These are phyloP conservation scores for Lasioglossum baleicum DNA, from an alignment of 1,140 invertebrate species.

Conservation along the genomic window DNA sequence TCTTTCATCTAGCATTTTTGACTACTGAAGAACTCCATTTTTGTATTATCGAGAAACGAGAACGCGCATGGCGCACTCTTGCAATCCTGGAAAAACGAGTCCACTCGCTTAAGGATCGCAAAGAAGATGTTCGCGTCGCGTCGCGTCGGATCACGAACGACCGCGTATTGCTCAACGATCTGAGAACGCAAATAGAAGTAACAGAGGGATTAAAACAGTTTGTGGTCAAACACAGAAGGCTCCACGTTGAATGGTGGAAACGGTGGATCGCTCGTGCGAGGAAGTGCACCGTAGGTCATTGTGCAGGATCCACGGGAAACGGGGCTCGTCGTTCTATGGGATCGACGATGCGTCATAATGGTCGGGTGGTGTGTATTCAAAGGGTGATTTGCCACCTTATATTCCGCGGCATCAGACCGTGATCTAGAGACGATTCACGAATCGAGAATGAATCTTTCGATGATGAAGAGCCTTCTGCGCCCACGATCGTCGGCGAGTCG, in stretches of 20 bases:
- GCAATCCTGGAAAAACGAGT: too few relatives aligned
- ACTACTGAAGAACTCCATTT: too few relatives aligned
- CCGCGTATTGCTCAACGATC: conserved; percentile 56
- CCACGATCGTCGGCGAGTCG: too few relatives aligned
- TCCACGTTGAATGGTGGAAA: conserved; percentile 57
- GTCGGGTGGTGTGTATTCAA: conserved; percentile 29
- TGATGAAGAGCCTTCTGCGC: too few relatives aligned
- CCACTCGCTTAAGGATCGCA: too few relatives aligned
- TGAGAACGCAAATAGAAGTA: conserved; percentile 66
- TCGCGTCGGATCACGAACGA: conserved; percentile 21
- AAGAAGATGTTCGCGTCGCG: background rate
- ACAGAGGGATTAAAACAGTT: conserved; percentile 69
- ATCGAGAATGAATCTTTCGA: background rate
- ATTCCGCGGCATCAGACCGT: conserved; percentile 30
- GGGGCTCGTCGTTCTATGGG: conserved; percentile 54
- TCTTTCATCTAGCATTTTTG: too few relatives aligned
- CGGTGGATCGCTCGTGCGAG: conserved; percentile 59
- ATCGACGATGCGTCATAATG: conserved; percentile 61
- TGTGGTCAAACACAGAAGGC: conserved; percentile 67
- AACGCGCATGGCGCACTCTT: too few relatives aligned
- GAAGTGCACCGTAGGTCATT: conserved; percentile 43
- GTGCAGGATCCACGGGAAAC: conserved; percentile 52
- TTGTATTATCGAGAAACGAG: too few relatives aligned
- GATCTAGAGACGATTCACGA: conserved; percentile 18
- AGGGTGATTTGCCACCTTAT: conserved; percentile 40